Conservation (phyloP, 2,888 invertebrate genomes). For the Calameuta pallipes region DNA sequence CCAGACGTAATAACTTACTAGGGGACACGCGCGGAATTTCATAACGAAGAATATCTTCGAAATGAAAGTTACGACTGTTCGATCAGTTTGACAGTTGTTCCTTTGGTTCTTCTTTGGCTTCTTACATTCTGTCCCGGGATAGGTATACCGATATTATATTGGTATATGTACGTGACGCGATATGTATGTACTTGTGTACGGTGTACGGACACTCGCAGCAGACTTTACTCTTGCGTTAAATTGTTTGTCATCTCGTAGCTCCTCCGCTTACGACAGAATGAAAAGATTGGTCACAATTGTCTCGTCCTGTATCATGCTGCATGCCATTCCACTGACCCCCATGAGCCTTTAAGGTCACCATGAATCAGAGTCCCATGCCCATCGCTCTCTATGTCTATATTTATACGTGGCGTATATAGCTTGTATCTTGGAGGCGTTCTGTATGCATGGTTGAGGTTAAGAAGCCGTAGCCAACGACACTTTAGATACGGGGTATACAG, state of each 20-base stretch:
- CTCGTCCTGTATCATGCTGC: constrained; percentile 53
- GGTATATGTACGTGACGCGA: too few relatives aligned
- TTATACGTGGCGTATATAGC: neutral
- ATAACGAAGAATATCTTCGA: neutral
- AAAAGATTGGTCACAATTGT: constrained; percentile 59
- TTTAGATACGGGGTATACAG: neutral
- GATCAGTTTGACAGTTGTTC: neutral
- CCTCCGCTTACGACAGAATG: constrained; percentile 32
- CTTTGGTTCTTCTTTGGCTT: neutral
- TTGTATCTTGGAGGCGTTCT: neutral
- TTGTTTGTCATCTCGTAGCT: neutral
- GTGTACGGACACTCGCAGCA: neutral
- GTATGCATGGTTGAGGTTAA: neutral
- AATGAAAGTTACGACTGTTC: neutral
- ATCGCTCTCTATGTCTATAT: neutral
- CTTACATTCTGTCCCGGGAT: neutral
- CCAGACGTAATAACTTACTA: neutral
- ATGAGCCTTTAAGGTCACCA: neutral
- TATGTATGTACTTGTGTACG: neutral
- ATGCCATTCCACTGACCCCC: constrained; percentile 37
- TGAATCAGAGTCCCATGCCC: neutral
- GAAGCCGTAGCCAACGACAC: neutral
- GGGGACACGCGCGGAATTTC: neutral
- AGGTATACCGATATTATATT: neutral
- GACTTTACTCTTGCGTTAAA: neutral